Evolutionary conservation across 92 coral and sea anemone species (phyloP).

Genomic region (Epizoanthus stellaris): DNA sequence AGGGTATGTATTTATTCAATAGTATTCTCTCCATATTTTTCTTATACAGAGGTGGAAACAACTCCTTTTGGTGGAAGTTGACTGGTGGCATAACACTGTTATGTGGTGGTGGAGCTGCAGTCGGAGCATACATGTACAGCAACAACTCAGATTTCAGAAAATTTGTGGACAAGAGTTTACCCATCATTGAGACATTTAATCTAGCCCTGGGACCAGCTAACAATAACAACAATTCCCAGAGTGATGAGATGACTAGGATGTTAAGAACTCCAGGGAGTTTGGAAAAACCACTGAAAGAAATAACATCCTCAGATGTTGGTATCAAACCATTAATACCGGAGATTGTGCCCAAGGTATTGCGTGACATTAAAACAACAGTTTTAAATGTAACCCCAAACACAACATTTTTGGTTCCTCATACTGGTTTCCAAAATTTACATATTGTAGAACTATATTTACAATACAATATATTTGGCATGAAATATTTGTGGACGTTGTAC

Average conservation of each 20-base stretch:
- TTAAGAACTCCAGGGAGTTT: not conserved
- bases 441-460: too few relatives aligned
- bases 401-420: too few relatives aligned
- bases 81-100: slow-evolving; percentile 59
- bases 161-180: slow-evolving; percentile 66
- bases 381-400: too few relatives aligned
- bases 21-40: not conserved
- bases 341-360: slow-evolving; percentile 26
- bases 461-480: too few relatives aligned
- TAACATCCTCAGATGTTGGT: not conserved
- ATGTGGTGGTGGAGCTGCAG: slow-evolving; percentile 77
- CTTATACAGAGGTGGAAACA: slow-evolving; percentile 32
- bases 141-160: slow-evolving; percentile 69
- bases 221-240: slow-evolving; percentile 18
- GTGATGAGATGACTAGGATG: not conserved
- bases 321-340: slow-evolving; percentile 15
- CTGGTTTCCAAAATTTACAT: too few relatives aligned
- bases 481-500: too few relatives aligned
- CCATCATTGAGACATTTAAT: slow-evolving; percentile 75
- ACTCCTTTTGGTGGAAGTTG: slow-evolving; percentile 65
- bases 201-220: slow-evolving; percentile 68
- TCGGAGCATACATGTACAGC: slow-evolving; percentile 56
- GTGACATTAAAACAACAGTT: too few relatives aligned
- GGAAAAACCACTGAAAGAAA: slow-evolving; percentile 6
- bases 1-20: not conserved